These are phyloP conservation scores for Mus pahari DNA, from an alignment of 2,113 vertebrate genomes.

Conservation along the genomic window DNA sequence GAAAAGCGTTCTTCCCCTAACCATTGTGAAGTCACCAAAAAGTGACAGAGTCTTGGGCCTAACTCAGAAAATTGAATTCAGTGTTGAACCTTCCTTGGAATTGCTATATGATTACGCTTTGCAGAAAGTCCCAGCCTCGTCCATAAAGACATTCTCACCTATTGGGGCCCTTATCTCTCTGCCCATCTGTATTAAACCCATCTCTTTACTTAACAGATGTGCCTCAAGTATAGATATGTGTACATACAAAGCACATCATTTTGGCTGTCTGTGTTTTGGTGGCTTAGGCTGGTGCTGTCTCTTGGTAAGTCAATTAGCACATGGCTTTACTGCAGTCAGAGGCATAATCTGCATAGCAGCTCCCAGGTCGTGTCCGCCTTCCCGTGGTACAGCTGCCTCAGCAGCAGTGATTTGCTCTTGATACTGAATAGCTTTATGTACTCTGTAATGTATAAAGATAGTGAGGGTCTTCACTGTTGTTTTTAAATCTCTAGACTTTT, in stretches of 20 bases:
- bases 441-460: constrained; percentile 54
- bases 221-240: constrained; percentile 12
- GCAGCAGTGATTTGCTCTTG: constrained; percentile 52
- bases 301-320: constrained; percentile 54
- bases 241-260: constrained; percentile 12
- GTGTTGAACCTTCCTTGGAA: constrained; percentile 68
- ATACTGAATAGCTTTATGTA: constrained; percentile 64
- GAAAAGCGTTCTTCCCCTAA: constrained; percentile 87
- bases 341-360: not conserved
- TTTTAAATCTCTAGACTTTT: constrained; percentile 55
- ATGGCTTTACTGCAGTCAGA: not conserved
- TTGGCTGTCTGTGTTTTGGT: constrained; percentile 47
- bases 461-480: constrained; percentile 59
- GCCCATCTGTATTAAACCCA: constrained; percentile 35
- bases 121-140: constrained; percentile 63
- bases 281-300: constrained; percentile 34
- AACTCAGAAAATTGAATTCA: constrained; percentile 37
- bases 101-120: constrained; percentile 79
- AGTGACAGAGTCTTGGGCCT: constrained; percentile 86
- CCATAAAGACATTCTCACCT: constrained; percentile 45
- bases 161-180: constrained; percentile 29
- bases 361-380: not conserved
- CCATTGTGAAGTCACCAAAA: constrained; percentile 90
- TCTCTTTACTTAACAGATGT: constrained; percentile 56
- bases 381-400: not conserved